Evolutionary conservation across 2,888 invertebrate genomes (phyloP), one percentile per base, ranked within the genome.

Genomic region (Andrena haemorrhoa): DNA sequence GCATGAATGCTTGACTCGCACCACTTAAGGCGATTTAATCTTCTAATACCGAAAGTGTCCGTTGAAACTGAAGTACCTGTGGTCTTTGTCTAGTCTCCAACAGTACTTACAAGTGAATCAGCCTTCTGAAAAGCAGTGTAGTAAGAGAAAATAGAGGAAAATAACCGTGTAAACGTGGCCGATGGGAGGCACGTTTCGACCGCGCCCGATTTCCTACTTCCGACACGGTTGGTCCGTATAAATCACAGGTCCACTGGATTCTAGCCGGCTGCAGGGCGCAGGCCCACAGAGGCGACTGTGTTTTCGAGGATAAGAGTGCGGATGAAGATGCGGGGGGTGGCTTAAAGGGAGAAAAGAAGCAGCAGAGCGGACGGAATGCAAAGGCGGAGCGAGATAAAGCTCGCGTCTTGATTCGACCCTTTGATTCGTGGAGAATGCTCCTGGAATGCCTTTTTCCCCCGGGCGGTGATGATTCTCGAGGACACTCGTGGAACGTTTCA

Each of bases 171-270:
- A n/a, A 51, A 68, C 41, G 58, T n/a, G 65, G 20, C 74, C 49
- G 56, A 63, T 74, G 78, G 58, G 58, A 80, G 68, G 69, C 65
- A 31, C 53, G 35, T 86, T 83, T 80, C 60, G 70, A 10, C 47
- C 71, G 29, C 2, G 35, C 10, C 56, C n/a, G 64, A 82, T 80
- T 91, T 89, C 82, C 87, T 86, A 91, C 86, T 85, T 91, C 75
- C 78, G 78, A 80, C 91, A 90, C 90, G 90, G 88, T 84, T 79
- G 78, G 80, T 88, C 80, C 86, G 89, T 87, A 92, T 92, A 92
- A 92, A 92, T 90, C 91, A 91, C 82, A 75, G 65, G 84, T 87
- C 71, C 72, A 79, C 86, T 79, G 75, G 76, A 41, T 84, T 81
- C 69, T 71, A 16, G 41, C 16, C 56, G 16, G 23, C 41, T 65